Evolutionary conservation across 2,797 vertebrate species (phyloP).

Genomic region (Rhabdomys pumilio): DNA sequence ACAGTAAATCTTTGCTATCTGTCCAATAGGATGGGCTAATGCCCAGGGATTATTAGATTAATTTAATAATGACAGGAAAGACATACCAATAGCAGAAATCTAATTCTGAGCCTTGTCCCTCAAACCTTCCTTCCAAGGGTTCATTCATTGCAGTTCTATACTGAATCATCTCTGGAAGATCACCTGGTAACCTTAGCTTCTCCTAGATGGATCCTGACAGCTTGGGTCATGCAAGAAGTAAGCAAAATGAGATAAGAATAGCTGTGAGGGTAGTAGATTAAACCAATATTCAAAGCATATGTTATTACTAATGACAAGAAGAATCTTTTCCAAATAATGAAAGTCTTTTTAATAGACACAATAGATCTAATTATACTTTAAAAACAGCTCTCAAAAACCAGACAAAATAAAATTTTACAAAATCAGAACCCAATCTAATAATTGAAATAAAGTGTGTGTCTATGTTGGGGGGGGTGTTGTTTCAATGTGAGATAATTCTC

Average conservation of each 20-base stretch:
- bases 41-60: too few species aligned
- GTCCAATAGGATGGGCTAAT: too few species aligned
- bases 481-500: background rate
- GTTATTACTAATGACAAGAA: background rate
- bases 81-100: too few species aligned
- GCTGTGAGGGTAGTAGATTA: background rate
- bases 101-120: too few species aligned
- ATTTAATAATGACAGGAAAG: too few species aligned
- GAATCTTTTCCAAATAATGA: slow-evolving; percentile 33
- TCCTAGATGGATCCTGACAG: background rate
- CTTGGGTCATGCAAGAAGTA: background rate
- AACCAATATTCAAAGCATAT: background rate
- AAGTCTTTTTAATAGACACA: background rate
- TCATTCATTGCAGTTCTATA: too few species aligned
- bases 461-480: background rate
- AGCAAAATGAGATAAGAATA: background rate
- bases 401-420: background rate
- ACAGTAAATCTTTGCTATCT: too few species aligned
- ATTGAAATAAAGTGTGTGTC: background rate
- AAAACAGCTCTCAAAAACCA: slow-evolving; percentile 20
- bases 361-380: background rate
- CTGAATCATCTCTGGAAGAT: too few species aligned
- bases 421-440: background rate
- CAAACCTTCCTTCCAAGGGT: too few species aligned
- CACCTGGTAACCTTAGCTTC: too few species aligned